A percentile compares a stretch with the other conserved stretches of the same genome.
Conservation (phyloP, 2,113 vertebrate species). For the Holacanthus passer region DNA sequence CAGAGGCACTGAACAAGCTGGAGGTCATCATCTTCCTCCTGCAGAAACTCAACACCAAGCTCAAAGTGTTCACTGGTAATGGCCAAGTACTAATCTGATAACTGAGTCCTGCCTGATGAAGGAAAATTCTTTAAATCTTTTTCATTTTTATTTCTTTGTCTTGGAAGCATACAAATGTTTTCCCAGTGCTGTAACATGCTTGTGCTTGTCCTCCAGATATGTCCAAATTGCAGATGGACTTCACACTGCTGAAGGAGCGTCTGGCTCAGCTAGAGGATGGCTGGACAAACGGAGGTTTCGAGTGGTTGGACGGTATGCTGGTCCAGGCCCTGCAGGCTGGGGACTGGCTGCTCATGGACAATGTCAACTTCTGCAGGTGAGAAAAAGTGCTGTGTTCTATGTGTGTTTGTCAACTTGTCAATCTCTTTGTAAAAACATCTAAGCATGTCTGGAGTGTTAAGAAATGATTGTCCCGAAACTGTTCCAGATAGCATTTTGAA, state of each 20-base stretch:
- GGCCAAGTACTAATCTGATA: neutral
- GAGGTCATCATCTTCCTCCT: constrained; percentile 91
- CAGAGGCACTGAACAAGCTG: constrained; percentile 91
- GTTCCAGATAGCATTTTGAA: neutral
- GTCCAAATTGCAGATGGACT: constrained; percentile 91
- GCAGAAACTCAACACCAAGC: constrained; percentile 95
- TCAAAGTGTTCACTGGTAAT: constrained; percentile 90
- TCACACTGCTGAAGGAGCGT: constrained; percentile 89
- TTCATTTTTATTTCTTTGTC: neutral
- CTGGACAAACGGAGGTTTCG: constrained; percentile 91
- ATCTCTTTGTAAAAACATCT: too few species aligned
- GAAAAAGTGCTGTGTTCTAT: constrained; percentile 3
- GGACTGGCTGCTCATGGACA: constrained; percentile 99
- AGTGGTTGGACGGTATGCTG: constrained; percentile 97
- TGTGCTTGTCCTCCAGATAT: constrained; percentile 85
- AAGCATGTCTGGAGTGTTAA: too few species aligned
- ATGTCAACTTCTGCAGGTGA: constrained; percentile 99
- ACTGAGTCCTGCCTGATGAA: neutral
- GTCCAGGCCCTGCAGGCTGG: constrained; percentile 93
- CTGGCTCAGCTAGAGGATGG: constrained; percentile 87
- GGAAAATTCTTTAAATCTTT: neutral
- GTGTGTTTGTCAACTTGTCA: neutral
- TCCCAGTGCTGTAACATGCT: constrained; percentile 4
- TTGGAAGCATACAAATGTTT: neutral
- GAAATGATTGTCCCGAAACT: neutral